Conservation (phyloP, 1,140 invertebrate genomes). For the Bradysia coprophila region DNA sequence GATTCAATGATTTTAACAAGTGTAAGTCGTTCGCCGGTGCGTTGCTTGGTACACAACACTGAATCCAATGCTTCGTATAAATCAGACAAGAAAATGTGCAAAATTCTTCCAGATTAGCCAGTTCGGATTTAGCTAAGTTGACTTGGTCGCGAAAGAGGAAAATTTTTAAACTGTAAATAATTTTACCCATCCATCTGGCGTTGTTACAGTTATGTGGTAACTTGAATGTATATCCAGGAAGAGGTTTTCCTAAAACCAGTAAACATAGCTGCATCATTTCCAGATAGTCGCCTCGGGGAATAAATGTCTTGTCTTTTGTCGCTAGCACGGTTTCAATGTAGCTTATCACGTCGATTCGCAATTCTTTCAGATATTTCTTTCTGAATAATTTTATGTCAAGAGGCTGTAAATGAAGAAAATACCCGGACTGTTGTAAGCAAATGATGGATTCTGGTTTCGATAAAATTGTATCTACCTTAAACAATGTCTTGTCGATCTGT, state of each 20-base stretch:
- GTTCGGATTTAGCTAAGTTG: not conserved
- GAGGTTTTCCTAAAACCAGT: conserved; percentile 22
- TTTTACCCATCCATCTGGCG: conserved; percentile 15
- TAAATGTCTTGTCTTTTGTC: conserved; percentile 7
- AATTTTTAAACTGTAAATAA: conserved; percentile 23
- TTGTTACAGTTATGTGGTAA: no score
- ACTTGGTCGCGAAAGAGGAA: not conserved
- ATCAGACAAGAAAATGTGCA: not conserved
- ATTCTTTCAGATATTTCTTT: not conserved
- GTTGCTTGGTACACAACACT: not conserved
- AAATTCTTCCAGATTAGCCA: not conserved
- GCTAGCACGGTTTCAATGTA: conserved; percentile 8
- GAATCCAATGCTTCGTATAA: not conserved
- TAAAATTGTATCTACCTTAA: not conserved
- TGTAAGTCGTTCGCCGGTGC: not conserved
- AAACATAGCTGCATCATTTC: conserved; percentile 21
- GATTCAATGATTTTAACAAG: not conserved
- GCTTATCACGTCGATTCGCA: conserved; percentile 1
- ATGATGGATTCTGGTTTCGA: no score
- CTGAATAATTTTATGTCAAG: no score
- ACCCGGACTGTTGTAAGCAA: no score
- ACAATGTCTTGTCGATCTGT: conserved; percentile 7
- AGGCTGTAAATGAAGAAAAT: no score
- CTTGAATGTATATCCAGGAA: no score
- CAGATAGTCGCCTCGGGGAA: conserved; percentile 18